A percentile compares a stretch with the other conserved stretches of the same genome.
Conservation (phyloP, 2,113 vertebrate species). For the Melozone crissalis region DNA sequence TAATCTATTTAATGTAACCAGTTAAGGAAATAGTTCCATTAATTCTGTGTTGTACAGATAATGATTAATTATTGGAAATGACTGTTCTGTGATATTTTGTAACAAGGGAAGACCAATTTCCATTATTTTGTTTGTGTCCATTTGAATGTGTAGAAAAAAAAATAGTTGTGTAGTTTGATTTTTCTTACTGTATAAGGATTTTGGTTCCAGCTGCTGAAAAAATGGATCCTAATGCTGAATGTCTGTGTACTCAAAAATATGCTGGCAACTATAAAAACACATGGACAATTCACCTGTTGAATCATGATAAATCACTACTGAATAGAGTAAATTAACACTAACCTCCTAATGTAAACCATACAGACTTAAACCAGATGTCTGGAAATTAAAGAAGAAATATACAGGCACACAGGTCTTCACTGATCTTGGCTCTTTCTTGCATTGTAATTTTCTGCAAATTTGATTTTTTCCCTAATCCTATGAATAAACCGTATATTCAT, state of each 20-base stretch:
- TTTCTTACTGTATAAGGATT: not conserved
- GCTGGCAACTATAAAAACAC: not conserved
- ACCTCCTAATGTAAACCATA: not conserved
- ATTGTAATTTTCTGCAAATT: not conserved
- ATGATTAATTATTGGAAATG: not conserved
- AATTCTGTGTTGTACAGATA: not conserved
- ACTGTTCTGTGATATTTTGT: not conserved
- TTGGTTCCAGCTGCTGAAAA: not conserved
- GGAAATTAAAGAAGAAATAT: not conserved
- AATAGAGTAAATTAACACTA: not conserved
- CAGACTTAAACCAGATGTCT: not conserved
- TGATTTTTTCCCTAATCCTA: not conserved
- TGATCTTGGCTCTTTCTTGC: not conserved
- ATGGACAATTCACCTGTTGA: not conserved
- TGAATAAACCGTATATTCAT: conserved; percentile 7
- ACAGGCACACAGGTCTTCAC: not conserved
- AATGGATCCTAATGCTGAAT: not conserved
- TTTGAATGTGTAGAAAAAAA: not conserved
- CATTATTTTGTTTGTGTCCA: not conserved
- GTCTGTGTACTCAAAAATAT: not conserved
- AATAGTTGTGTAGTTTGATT: not conserved
- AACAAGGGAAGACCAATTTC: not conserved
- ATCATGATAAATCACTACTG: not conserved
- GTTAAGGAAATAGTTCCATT: not conserved
- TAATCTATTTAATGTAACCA: not conserved